Percentiles rank a stretch among this genome's conserved stretches.
Conservation (phyloP, 2,888 invertebrate species). For the Ischnura elegans region DNA sequence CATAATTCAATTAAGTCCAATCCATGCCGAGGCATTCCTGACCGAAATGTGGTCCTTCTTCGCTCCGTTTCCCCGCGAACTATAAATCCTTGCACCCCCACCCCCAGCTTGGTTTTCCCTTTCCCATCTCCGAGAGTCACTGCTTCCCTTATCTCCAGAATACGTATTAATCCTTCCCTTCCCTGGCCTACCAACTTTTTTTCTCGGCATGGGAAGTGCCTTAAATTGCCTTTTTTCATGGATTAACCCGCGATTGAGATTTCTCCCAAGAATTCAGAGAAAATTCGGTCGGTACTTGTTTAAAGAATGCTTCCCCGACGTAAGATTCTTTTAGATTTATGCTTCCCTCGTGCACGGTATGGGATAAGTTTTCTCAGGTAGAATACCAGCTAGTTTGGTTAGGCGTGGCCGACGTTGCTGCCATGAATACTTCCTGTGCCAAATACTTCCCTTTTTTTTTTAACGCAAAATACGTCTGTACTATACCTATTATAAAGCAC, state of each 20-base stretch:
- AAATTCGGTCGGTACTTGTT: too few relatives aligned
- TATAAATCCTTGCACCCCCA: constrained; percentile 1
- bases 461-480: too few relatives aligned
- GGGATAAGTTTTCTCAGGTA: too few relatives aligned
- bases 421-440: too few relatives aligned
- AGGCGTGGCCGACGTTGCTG: too few relatives aligned
- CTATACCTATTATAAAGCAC: too few relatives aligned
- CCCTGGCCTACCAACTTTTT: too few relatives aligned
- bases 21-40: constrained; percentile 49
- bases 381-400: too few relatives aligned
- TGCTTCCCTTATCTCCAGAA: neutral
- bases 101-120: neutral
- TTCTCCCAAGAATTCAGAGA: neutral
- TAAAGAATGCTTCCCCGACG: too few relatives aligned
- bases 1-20: constrained; percentile 54
- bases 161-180: neutral
- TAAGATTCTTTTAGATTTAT: too few relatives aligned
- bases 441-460: too few relatives aligned
- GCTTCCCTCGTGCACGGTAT: too few relatives aligned
- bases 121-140: neutral
- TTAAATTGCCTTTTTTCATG: neutral
- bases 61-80: constrained; percentile 9
- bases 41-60: constrained; percentile 32
- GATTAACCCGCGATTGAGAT: neutral
- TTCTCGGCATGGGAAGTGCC: neutral